Conservation (phyloP, 2,888 invertebrate genomes). For the Lymantria monacha region DNA sequence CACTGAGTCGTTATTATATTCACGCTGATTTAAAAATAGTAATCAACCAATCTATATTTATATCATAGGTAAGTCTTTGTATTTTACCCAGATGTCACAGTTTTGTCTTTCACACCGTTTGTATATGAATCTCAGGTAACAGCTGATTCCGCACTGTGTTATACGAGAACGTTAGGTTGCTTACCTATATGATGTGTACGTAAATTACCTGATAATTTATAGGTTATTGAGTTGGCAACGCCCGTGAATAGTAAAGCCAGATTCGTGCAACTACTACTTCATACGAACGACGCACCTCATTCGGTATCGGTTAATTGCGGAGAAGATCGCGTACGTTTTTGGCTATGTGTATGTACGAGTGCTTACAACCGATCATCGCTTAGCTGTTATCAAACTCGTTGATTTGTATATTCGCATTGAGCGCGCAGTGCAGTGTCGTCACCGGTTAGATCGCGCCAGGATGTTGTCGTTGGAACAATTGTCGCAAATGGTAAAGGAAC, state of each 20-base stretch:
- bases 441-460: conserved; percentile 67
- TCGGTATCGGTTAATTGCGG: conserved; percentile 59
- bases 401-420: conserved; percentile 67
- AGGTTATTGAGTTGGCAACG: conserved; percentile 60
- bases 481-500: conserved; percentile 69
- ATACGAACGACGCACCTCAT: conserved; percentile 55
- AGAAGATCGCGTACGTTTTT: conserved; percentile 61
- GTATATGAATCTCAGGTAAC: conserved; percentile 52
- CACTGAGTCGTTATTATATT: conserved; percentile 46
- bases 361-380: conserved; percentile 56
- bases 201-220: conserved; percentile 51
- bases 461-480: conserved; percentile 79
- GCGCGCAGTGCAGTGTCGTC: conserved; percentile 71
- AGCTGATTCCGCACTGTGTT: conserved; percentile 23
- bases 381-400: conserved; percentile 69
- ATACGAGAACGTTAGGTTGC: conserved; percentile 17
- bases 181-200: conserved; percentile 24
- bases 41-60: conserved; percentile 51
- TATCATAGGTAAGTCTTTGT: conserved; percentile 41
- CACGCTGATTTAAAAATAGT: conserved; percentile 66
- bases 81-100: conserved; percentile 60
- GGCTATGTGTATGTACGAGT: conserved; percentile 43
- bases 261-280: conserved; percentile 40
- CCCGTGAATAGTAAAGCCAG: conserved; percentile 56
- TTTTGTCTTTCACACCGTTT: conserved; percentile 54